A percentile compares a stretch with the other conserved stretches of the same genome.
Conservation (phyloP, 2,888 invertebrate species). For the Zygogramma bicolorata region DNA sequence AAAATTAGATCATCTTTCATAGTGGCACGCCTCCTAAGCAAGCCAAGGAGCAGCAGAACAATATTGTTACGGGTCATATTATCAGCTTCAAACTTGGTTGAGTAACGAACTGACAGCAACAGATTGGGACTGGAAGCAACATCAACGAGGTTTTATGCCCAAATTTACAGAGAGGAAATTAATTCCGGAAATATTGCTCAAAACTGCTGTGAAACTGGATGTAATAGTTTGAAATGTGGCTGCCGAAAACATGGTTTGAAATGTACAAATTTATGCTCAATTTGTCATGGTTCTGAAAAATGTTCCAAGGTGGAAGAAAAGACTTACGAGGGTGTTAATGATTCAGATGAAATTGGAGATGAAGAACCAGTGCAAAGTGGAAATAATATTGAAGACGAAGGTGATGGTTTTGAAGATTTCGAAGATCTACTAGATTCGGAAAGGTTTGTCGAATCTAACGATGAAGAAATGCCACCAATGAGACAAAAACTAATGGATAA, state of each 20-base stretch:
- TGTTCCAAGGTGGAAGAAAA: background rate
- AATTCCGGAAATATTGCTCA: slow-evolving; percentile 39
- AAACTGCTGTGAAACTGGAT: slow-evolving; percentile 44
- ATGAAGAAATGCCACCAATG: slow-evolving; percentile 32
- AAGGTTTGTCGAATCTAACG: slow-evolving; percentile 34
- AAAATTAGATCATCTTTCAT: slow-evolving; percentile 41
- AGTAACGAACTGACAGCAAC: slow-evolving; percentile 10
- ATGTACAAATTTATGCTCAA: background rate
- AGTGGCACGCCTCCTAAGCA: slow-evolving; percentile 46
- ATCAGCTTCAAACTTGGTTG: slow-evolving; percentile 46
- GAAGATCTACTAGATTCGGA: slow-evolving; percentile 39
- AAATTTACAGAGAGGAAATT: slow-evolving; percentile 43
- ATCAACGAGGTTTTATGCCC: slow-evolving; percentile 34
- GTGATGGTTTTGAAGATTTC: slow-evolving; percentile 40
- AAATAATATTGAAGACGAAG: slow-evolving; percentile 24
- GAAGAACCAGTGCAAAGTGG: background rate
- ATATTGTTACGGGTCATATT: too few species aligned
- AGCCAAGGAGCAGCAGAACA: slow-evolving; percentile 48
- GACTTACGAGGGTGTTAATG: background rate
- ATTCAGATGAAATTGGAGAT: background rate
- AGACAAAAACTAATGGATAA: slow-evolving; percentile 20
- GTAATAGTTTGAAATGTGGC: slow-evolving; percentile 35
- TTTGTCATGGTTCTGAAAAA: background rate
- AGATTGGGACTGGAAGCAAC: slow-evolving; percentile 39
- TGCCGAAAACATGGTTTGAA: background rate